Conservation (phyloP, 2,113 vertebrate species). For the Rhinopomastus cyanomelas region DNA sequence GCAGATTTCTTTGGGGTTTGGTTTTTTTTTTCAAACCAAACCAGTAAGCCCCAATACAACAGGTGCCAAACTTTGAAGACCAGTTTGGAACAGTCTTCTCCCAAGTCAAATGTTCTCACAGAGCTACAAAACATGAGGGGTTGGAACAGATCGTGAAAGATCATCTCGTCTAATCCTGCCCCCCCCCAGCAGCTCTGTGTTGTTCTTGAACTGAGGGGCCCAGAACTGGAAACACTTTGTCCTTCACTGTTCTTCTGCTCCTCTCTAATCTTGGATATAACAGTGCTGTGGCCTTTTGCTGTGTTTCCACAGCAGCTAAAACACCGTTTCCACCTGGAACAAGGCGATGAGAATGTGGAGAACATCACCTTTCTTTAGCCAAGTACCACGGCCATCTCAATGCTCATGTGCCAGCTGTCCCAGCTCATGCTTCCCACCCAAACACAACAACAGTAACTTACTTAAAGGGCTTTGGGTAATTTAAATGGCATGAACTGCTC, state of each 20-base stretch:
- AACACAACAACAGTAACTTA: background rate
- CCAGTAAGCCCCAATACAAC: background rate
- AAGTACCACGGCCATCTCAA: background rate
- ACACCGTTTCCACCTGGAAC: background rate
- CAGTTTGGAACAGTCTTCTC: background rate
- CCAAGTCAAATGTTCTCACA: background rate
- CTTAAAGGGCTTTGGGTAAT: background rate
- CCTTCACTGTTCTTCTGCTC: background rate
- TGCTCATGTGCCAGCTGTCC: background rate
- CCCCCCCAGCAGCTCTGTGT: too few relatives aligned
- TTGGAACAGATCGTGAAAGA: too few relatives aligned
- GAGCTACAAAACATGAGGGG: too few relatives aligned
- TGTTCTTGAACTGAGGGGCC: too few relatives aligned
- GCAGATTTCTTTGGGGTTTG: background rate
- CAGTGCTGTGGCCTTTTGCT: background rate
- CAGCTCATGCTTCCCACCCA: background rate
- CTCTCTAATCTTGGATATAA: background rate
- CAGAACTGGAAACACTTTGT: too few relatives aligned
- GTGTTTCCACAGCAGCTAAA: background rate
- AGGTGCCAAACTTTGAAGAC: background rate
- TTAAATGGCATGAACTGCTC: constrained; percentile 32
- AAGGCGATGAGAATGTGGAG: background rate
- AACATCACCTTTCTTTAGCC: background rate
- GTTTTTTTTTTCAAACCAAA: background rate
- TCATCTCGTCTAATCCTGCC: too few relatives aligned